Evolutionary conservation across 2,113 vertebrate species (phyloP), one percentile per base, ranked within the genome.

Genomic region (Archilochus colubris): DNA sequence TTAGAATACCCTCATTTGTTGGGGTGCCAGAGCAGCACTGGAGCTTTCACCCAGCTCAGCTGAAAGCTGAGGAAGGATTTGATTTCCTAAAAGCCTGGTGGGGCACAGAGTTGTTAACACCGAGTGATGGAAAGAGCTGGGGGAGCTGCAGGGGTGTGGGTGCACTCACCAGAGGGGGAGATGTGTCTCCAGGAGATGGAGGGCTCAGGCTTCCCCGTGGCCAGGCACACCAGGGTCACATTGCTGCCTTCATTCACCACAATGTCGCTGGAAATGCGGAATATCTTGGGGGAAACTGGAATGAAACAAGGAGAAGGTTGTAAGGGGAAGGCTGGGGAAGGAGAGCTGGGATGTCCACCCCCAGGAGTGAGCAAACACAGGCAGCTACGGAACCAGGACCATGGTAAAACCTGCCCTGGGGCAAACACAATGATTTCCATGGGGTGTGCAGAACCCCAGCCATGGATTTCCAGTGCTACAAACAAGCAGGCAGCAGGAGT

Each of bases 161-260:
- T 22, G 59, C 9, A 86, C 98, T 98, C 97, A 99, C 99, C 99
- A 68, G 98, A 99, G 38, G 99, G 99, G 88, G 99, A 99, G 98
- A 99, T 99, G 94, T 99, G 99, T 96, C 99, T 98, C 99, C 99
- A 99, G 86, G 98, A 99, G 93, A 99, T 99, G 93, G 98, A 98
- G 44, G 99, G 99, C 94, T 99, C 99, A 18, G 99, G 99, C 91
- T 99, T 99, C 72, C 99, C 99, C 25, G 98, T 99, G 97, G 99
- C 99, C 98, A 99, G 97, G 86, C 99, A 99, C 97, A 98, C 98
- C 91, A 99, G 98, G 9, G 99, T 99, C 64, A 99, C 97, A 7
- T 99, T 99, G 97, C 98, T 99, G 72, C 99, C 99, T 98, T 99
- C 99, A 14, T 99, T 99, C 94, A 99, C 99, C 5, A 98, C 97